Evolutionary conservation across 2,888 invertebrate species (phyloP), one percentile per base, ranked within the genome.

Genomic region (Hyles lineata): DNA sequence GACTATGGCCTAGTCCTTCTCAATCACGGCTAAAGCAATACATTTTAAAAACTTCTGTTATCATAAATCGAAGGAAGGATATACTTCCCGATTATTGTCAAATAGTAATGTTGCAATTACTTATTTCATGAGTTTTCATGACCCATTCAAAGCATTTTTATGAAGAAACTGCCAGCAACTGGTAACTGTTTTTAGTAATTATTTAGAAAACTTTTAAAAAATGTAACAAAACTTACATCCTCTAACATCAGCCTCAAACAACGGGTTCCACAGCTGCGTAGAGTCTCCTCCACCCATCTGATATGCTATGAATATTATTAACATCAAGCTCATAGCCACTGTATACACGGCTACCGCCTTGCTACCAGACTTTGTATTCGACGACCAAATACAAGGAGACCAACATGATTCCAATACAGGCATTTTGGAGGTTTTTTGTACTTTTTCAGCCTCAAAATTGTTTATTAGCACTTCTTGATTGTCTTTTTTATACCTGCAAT

Each of bases 241-340:
- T 85, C 97, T 95, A 9, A 98, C 96, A 91, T 98, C 98, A 50
- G 98, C 96, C 92, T 98, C 98, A 90, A 98, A 98, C 52, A 98
- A 93, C 0, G 98, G 98, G 84, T 97, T 97, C 94, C 98, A 98
- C 5, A 98, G 92, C 87, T 98, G 98, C 0, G 97, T 96, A 0
- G 98, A 98, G 83, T 98, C 98, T 25, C 98, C 98, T n/a, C 98
- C 98, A 77, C 90, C 89, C 93, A 98, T 96, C 91, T 98, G 97
- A 87, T 98, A 98, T 0, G 92, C 90, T 74, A 97, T 96, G 78
- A 96, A 89, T 6, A 97, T 97, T 78, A 98, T 97, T 0, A 97
- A 85, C 19, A 98, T 95, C 43, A 97, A 82, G 77, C 97, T 96
- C 83, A 97, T 92, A 1, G 97, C 96, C 50, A 96, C 95, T 0